These are phyloP conservation scores for Melipona beecheii DNA, from an alignment of 2,888 invertebrate species.

Conservation along the genomic window DNA sequence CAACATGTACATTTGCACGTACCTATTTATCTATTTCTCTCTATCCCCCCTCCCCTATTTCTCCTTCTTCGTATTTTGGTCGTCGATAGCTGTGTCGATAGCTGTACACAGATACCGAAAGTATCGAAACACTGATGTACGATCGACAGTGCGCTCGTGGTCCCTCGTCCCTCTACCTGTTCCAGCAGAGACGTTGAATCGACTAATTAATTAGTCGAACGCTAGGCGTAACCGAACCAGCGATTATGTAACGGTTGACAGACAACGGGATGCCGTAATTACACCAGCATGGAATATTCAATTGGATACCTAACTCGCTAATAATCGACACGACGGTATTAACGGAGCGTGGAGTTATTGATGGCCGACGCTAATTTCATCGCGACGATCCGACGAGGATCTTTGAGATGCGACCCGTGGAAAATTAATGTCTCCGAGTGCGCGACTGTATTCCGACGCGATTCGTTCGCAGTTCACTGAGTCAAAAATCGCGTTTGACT, in stretches of 20 bases:
- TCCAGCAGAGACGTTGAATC: constrained; percentile 43
- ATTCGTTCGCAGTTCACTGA: neutral
- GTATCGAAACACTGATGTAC: constrained; percentile 27
- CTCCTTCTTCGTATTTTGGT: too few relatives aligned
- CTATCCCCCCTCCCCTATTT: neutral
- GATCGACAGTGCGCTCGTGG: neutral
- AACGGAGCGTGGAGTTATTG: constrained; percentile 72
- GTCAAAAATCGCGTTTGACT: constrained; percentile 8
- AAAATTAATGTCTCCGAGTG: constrained; percentile 24
- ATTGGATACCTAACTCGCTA: constrained; percentile 75
- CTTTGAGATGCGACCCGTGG: constrained; percentile 18
- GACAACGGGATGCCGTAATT: constrained; percentile 69
- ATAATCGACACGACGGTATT: constrained; percentile 75
- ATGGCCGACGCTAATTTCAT: constrained; percentile 66
- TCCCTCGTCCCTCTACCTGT: neutral
- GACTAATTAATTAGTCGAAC: constrained; percentile 66
- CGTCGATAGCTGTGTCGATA: too few relatives aligned
- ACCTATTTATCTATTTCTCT: neutral
- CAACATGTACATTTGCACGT: neutral
- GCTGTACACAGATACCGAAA: constrained; percentile 35
- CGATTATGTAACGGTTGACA: constrained; percentile 70
- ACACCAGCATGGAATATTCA: constrained; percentile 71
- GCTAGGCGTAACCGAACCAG: constrained; percentile 50
- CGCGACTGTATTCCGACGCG: neutral
- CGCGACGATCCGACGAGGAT: constrained; percentile 21